These are phyloP conservation scores for Hyperoplus immaculatus DNA, from an alignment of 2,797 vertebrate species.

Conservation along the genomic window DNA sequence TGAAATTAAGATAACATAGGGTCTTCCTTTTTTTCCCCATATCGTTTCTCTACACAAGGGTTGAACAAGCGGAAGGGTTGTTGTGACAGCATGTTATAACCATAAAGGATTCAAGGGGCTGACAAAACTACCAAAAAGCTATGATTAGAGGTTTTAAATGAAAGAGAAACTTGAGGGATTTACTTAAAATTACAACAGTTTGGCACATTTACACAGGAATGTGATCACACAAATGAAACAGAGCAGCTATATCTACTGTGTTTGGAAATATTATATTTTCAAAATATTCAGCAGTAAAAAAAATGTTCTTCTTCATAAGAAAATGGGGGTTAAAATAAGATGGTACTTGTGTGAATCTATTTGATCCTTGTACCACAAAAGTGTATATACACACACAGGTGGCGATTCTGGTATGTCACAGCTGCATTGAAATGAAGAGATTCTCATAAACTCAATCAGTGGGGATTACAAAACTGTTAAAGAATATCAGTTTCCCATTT, in stretches of 20 bases:
- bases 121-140: background rate
- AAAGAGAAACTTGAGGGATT: background rate
- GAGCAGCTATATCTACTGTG: background rate
- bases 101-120: background rate
- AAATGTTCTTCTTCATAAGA: background rate
- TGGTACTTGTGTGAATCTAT: background rate
- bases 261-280: background rate
- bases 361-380: background rate
- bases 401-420: background rate
- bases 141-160: background rate
- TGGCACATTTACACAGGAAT: background rate
- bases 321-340: background rate
- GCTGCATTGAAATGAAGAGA: background rate
- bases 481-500: background rate
- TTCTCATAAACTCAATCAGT: background rate
- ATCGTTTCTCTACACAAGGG: background rate
- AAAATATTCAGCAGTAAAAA: too few relatives aligned
- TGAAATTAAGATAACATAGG: background rate
- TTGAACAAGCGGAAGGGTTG: background rate
- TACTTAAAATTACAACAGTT: background rate
- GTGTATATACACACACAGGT: background rate
- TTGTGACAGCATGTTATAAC: constrained; percentile 11
- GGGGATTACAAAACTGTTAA: background rate
- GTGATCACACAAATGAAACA: background rate
- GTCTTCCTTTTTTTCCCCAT: background rate